A percentile compares a stretch with the other conserved stretches of the same genome.
Conservation (phyloP, 2,888 invertebrate genomes). For the Agrotis ipsilon region DNA sequence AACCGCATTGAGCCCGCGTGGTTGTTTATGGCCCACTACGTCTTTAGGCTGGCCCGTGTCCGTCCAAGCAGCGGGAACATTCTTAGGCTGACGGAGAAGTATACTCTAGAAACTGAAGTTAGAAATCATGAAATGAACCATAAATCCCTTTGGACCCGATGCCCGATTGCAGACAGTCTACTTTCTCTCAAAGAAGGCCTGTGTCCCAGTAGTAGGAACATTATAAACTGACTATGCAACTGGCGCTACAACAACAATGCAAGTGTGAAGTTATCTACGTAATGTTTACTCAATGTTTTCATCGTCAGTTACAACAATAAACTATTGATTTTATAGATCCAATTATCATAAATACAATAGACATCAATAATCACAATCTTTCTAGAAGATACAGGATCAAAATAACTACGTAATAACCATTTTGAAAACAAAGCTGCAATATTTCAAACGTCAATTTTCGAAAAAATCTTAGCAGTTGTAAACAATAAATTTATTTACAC, state of each 20-base stretch:
- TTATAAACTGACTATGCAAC: not conserved
- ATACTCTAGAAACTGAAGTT: not conserved
- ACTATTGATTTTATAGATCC: constrained; percentile 10
- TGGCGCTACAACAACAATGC: not conserved
- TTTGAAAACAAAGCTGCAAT: constrained; percentile 13
- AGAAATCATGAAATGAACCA: not conserved
- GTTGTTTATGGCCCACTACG: no score
- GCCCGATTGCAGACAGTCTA: not conserved
- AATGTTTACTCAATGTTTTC: constrained; percentile 6
- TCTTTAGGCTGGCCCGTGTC: no score
- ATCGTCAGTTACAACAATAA: constrained; percentile 31
- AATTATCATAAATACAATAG: constrained; percentile 26
- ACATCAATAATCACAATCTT: constrained; percentile 30
- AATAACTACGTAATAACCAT: constrained; percentile 18
- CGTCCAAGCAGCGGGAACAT: no score
- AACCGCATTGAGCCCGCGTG: no score
- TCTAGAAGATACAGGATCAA: constrained; percentile 2
- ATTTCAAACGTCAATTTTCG: constrained; percentile 28
- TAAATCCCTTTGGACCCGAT: not conserved
- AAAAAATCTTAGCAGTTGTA: constrained; percentile 16
- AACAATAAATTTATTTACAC: constrained; percentile 37
- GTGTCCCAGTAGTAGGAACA: not conserved
- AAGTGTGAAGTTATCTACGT: not conserved
- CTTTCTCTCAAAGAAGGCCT: not conserved
- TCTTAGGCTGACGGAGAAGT: not conserved